Conservation (phyloP, 1,140 invertebrate genomes). For the Magallana gigas region DNA sequence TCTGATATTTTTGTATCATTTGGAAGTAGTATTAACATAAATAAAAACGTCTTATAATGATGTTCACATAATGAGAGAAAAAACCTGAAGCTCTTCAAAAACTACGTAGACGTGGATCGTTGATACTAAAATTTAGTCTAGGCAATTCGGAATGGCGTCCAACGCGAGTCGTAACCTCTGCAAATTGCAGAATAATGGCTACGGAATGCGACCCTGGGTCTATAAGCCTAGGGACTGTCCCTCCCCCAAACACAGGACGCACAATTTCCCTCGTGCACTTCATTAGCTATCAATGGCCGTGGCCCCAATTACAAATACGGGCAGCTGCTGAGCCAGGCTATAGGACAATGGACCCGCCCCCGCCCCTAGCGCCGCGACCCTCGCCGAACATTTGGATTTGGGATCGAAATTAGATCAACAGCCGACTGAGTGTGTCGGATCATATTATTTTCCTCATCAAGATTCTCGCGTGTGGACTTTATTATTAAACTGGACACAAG, state of each 20-base stretch:
- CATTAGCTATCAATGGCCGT: constrained; percentile 38
- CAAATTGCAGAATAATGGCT: constrained; percentile 30
- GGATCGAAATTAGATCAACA: constrained; percentile 27
- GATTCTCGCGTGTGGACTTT: constrained; percentile 17
- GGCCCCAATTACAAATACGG: constrained; percentile 32
- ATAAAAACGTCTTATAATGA: no score
- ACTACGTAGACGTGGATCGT: no score
- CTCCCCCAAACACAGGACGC: constrained; percentile 27
- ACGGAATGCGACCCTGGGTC: constrained; percentile 25
- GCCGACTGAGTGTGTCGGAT: constrained; percentile 12
- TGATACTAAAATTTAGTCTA: no score
- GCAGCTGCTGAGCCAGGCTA: neutral
- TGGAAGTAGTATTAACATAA: no score
- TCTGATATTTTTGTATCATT: no score
- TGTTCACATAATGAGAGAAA: no score
- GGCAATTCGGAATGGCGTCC: no score
- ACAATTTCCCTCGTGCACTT: constrained; percentile 32
- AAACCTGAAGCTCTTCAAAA: no score
- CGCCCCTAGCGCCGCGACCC: neutral
- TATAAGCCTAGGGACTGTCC: neutral
- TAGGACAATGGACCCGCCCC: neutral
- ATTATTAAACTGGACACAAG: constrained; percentile 24
- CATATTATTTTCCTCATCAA: constrained; percentile 32
- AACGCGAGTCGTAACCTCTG: neutral
- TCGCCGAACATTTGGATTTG: neutral